A percentile compares a stretch with the other conserved stretches of the same genome.
Evolutionary conservation across 2,888 invertebrate genomes (phyloP).

Genomic region (Elysia crispata): DNA sequence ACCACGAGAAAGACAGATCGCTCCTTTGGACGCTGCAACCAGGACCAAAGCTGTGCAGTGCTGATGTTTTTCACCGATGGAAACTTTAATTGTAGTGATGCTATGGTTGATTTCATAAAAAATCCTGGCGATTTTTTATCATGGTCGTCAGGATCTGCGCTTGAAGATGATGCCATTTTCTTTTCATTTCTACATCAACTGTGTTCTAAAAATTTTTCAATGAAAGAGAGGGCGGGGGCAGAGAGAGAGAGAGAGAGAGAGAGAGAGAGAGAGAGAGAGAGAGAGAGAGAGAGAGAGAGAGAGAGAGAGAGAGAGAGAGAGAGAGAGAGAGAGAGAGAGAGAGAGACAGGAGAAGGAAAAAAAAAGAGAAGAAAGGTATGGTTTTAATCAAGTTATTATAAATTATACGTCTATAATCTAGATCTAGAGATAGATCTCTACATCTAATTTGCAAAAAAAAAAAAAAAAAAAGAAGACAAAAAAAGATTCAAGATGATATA

Average conservation of each 20-base stretch:
- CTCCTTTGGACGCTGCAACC: neutral
- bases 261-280: neutral
- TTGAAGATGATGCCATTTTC: too few species aligned
- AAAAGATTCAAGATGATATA: too few species aligned
- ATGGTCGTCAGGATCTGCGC: too few species aligned
- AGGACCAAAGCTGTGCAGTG: neutral
- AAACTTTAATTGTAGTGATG: neutral
- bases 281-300: neutral
- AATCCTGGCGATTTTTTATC: neutral
- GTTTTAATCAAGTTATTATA: too few species aligned
- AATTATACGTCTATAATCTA: too few species aligned
- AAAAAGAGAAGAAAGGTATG: neutral
- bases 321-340: neutral
- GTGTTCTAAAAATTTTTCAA: neutral
- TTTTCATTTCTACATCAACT: neutral
- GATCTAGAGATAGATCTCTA: too few species aligned
- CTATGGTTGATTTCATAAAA: neutral
- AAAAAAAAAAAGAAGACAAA: too few species aligned
- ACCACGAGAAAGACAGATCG: neutral
- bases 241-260: neutral
- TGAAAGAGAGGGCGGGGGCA: neutral
- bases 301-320: conserved; percentile 16
- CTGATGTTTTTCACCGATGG: conserved; percentile 7
- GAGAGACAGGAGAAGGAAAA: neutral
- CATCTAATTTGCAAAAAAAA: too few species aligned